Evolutionary conservation across 2,113 vertebrate species (phyloP).

Genomic region (Grus americana): DNA sequence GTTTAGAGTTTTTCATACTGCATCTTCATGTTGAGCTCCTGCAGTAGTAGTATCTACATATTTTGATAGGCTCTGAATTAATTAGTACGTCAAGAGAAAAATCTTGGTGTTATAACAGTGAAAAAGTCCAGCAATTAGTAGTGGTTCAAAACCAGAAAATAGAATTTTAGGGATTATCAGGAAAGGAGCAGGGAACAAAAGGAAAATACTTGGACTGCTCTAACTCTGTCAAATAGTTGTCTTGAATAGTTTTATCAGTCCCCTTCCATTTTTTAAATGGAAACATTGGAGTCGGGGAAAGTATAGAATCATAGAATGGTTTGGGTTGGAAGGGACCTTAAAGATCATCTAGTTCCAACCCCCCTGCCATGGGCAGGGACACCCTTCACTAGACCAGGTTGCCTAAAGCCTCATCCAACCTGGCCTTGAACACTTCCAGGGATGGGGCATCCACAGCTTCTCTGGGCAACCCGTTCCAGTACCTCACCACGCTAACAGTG

Average conservation of each 20-base stretch:
- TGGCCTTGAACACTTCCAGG: no score
- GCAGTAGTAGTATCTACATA: not conserved
- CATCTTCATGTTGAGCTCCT: not conserved
- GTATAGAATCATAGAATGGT: no score
- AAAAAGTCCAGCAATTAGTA: not conserved
- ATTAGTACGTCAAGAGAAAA: not conserved
- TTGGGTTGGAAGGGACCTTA: no score
- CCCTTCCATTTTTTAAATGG: not conserved
- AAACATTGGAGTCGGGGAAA: not conserved
- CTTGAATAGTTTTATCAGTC: not conserved
- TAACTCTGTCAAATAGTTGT: not conserved
- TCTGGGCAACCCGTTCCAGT: no score
- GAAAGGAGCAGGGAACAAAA: not conserved
- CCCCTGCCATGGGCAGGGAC: no score
- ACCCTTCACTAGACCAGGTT: no score
- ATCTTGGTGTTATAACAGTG: not conserved
- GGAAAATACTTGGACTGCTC: not conserved
- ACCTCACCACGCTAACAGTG: no score
- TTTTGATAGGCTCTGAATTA: not conserved
- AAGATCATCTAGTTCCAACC: no score
- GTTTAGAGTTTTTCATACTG: not conserved
- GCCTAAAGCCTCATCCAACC: no score
- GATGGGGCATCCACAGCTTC: no score
- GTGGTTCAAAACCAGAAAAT: not conserved
- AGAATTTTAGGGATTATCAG: not conserved